Evolutionary conservation across 23 tunicate species (phyloP).

Genomic region (Aplidium turbinatum): DNA sequence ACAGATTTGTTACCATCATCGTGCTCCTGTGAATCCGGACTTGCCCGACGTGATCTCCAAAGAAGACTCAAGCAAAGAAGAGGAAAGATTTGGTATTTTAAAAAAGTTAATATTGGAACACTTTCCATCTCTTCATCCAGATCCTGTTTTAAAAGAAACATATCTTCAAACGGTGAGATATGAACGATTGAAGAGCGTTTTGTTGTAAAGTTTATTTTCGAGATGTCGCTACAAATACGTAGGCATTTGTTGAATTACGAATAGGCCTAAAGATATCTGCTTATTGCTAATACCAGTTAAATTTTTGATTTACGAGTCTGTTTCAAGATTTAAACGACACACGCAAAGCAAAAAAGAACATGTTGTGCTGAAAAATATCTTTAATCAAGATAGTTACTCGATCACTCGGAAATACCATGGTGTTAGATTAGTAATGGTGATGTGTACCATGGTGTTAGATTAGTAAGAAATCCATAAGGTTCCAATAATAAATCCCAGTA

Average conservation of each 20-base stretch:
- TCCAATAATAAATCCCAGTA: no score
- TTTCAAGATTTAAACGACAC: no score
- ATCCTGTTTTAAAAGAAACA: constrained; percentile 38
- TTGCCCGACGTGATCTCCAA: constrained; percentile 5
- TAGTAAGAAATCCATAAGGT: no score
- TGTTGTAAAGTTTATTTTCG: neutral
- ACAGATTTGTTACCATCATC: constrained; percentile 63
- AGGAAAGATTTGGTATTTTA: constrained; percentile 28
- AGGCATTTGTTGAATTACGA: neutral
- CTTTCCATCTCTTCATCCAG: constrained; percentile 42
- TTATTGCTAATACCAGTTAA: no score
- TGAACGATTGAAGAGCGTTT: neutral
- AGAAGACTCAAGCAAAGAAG: constrained; percentile 3
- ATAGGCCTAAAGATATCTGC: neutral
- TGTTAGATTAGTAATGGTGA: no score
- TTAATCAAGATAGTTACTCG: no score
- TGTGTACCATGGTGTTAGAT: no score
- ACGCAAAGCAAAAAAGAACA: no score
- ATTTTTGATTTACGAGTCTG: no score
- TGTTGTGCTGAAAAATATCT: no score
- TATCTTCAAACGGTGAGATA: constrained; percentile 56
- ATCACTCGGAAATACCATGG: no score
- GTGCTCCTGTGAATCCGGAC: constrained; percentile 56
- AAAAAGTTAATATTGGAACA: constrained; percentile 26
- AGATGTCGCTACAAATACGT: neutral